phyloP scores from a whole-genome alignment of 2,797 vertebrate genomes.

The Chrysocyon brachyurus region DNA sequence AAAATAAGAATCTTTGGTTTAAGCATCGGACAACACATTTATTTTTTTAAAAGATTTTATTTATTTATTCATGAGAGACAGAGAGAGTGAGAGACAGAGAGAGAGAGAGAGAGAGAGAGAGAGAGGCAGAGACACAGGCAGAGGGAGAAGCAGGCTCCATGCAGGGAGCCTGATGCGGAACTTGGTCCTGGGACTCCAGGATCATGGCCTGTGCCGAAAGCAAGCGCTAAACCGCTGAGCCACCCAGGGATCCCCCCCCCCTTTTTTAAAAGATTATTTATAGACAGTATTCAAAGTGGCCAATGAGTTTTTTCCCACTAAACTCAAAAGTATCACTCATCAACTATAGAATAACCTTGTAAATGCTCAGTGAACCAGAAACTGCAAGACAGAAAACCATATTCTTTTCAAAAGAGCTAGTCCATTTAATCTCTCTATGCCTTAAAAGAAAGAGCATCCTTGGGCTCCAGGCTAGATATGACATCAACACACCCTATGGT shows the following conservation, averaged over 20 bases:
- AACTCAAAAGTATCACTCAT: constrained; percentile 15
- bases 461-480: neutral
- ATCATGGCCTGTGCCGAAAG: too few relatives aligned
- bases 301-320: neutral
- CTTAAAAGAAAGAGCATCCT: constrained; percentile 30
- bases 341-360: neutral
- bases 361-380: constrained; percentile 27
- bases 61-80: too few relatives aligned
- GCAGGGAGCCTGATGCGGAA: too few relatives aligned
- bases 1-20: constrained; percentile 58
- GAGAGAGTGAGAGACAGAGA: too few relatives aligned
- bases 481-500: neutral
- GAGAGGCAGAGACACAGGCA: too few relatives aligned
- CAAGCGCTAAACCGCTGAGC: too few relatives aligned
- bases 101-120: too few relatives aligned
- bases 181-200: too few relatives aligned
- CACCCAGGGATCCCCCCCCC: too few relatives aligned
- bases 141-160: too few relatives aligned
- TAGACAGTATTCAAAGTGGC: constrained; percentile 51
- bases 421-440: neutral
- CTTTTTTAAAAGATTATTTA: neutral
- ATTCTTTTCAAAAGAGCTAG: constrained; percentile 30
- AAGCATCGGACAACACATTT: neutral
- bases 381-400: neutral
- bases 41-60: too few relatives aligned